phyloP scores from a whole-genome alignment of 1,140 invertebrate genomes.

The Mycetomoellerius zeteki region DNA sequence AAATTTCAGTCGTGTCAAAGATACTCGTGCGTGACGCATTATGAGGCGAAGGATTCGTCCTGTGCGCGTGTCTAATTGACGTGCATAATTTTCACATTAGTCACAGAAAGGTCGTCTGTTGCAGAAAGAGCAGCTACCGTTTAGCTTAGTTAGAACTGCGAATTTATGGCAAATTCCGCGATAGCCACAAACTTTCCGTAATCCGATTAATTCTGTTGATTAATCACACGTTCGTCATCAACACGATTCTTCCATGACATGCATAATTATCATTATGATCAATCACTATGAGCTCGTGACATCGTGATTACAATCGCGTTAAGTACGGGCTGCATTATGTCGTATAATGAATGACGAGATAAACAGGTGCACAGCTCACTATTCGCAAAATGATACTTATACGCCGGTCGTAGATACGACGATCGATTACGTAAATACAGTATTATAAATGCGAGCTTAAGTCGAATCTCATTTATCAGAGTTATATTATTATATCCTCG shows the following conservation, averaged over 20 bases:
- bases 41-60: not conserved
- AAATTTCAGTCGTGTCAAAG: slow-evolving; percentile 16
- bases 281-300: not conserved
- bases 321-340: not conserved
- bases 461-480: not conserved
- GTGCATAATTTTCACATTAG: not conserved
- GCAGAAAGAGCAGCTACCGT: not conserved
- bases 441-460: not conserved
- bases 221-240: not conserved
- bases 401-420: not conserved
- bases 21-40: not conserved
- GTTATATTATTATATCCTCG: slow-evolving; percentile 19
- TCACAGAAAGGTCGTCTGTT: not conserved
- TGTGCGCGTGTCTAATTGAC: not conserved
- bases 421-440: slow-evolving; percentile 18
- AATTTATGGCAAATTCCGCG: not conserved
- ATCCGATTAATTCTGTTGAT: not conserved
- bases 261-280: not conserved
- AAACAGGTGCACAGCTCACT: not conserved
- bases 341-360: not conserved
- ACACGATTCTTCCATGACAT: not conserved
- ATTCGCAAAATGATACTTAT: slow-evolving; percentile 24
- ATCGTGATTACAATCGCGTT: slow-evolving; percentile 16
- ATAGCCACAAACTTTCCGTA: not conserved
- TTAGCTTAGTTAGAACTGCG: not conserved